Percentiles rank a stretch among this genome's conserved stretches.
Conservation (phyloP, 2,888 invertebrate genomes). For the Acrobasis repandana region DNA sequence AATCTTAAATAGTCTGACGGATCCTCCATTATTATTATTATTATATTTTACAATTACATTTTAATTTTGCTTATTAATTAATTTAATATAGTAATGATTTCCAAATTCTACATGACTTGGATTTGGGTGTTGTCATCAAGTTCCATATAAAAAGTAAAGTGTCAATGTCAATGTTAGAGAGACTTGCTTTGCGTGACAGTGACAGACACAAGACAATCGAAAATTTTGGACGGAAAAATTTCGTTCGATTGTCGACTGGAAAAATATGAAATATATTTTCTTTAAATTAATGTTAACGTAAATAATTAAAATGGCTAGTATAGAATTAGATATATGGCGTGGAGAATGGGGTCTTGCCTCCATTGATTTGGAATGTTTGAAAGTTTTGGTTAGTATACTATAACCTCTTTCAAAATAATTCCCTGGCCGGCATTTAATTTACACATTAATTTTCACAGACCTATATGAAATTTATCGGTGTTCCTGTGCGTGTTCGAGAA, state of each 20-base stretch:
- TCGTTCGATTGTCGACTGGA: slow-evolving; percentile 26
- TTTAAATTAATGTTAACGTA: slow-evolving; percentile 28
- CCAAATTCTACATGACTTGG: too few relatives aligned
- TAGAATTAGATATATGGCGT: slow-evolving; percentile 89
- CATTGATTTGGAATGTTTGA: slow-evolving; percentile 91
- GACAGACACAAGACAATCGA: too few relatives aligned
- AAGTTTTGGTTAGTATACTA: slow-evolving; percentile 87
- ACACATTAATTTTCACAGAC: slow-evolving; percentile 66
- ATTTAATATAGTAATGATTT: too few relatives aligned
- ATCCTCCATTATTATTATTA: too few relatives aligned
- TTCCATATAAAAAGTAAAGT: not conserved
- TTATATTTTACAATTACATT: too few relatives aligned
- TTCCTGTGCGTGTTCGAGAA: slow-evolving; percentile 87
- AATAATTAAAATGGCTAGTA: slow-evolving; percentile 59
- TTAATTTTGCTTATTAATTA: too few relatives aligned
- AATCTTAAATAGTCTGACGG: too few relatives aligned
- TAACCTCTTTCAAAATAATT: slow-evolving; percentile 35
- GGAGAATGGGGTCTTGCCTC: slow-evolving; percentile 95
- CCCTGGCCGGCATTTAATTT: slow-evolving; percentile 43
- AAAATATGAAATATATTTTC: slow-evolving; percentile 29
- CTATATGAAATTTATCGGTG: slow-evolving; percentile 89
- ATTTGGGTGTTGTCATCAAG: too few relatives aligned
- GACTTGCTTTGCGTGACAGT: too few relatives aligned
- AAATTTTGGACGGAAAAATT: slow-evolving; percentile 2
- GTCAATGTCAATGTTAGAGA: not conserved